Evolutionary conservation across 2,888 invertebrate genomes (phyloP).

Genomic region (Philereme transversata): DNA sequence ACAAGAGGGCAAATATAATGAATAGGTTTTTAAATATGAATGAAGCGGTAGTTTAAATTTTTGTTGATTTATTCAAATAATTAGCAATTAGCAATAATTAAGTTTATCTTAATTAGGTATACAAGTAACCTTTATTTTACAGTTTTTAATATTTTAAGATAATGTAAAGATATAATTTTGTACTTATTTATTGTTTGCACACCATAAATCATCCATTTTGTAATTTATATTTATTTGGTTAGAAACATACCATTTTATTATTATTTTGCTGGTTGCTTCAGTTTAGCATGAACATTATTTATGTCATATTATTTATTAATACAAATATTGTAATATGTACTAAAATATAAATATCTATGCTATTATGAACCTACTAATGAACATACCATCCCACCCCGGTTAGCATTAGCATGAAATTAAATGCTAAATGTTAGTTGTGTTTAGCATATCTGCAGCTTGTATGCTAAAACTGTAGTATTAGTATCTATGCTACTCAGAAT

Average conservation of each 20-base stretch:
- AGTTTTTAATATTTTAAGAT: constrained; percentile 19
- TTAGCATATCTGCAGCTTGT: constrained; percentile 26
- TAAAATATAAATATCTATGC: constrained; percentile 26
- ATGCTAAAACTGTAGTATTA: constrained; percentile 23
- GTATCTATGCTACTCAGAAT: constrained; percentile 2
- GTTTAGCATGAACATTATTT: constrained; percentile 54
- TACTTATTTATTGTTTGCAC: constrained; percentile 75
- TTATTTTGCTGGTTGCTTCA: constrained; percentile 66
- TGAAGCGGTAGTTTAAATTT: constrained; percentile 9
- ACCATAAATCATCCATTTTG: constrained; percentile 63
- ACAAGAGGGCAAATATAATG: no score
- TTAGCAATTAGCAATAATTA: constrained; percentile 40
- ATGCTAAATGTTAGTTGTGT: constrained; percentile 25
- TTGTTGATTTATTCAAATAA: constrained; percentile 2
- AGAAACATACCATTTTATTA: constrained; percentile 51
- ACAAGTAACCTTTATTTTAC: constrained; percentile 32
- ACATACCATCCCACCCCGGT: constrained; percentile 38
- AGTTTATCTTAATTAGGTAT: constrained; percentile 22
- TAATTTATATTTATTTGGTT: constrained; percentile 40
- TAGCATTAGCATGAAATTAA: constrained; percentile 14
- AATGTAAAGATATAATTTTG: constrained; percentile 44
- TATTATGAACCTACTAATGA: constrained; percentile 24
- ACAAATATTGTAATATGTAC: constrained; percentile 15
- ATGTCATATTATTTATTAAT: constrained; percentile 33
- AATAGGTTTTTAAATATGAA: constrained; percentile 3